Conservation (phyloP, 1,140 invertebrate genomes). For the Drosophila mauritiana region DNA sequence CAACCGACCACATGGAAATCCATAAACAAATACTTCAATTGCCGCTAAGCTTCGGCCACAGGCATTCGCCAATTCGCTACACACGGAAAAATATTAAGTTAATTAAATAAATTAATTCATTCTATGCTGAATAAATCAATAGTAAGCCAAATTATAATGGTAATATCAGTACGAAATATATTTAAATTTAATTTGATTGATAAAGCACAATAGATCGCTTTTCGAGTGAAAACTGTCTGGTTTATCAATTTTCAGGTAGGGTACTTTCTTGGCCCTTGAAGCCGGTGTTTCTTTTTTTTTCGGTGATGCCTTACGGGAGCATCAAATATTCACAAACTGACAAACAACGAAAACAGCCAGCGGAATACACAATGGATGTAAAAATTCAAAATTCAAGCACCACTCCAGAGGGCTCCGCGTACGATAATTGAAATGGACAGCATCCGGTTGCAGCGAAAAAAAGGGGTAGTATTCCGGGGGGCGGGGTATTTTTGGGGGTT, state of each 20-base stretch:
- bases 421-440: conserved; percentile 82
- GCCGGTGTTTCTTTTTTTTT: conserved; percentile 7
- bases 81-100: neutral
- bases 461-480: conserved; percentile 27
- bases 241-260: neutral
- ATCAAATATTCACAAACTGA: conserved; percentile 74
- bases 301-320: conserved; percentile 39
- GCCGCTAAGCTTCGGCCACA: conserved; percentile 32
- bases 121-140: too few relatives aligned
- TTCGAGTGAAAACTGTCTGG: neutral
- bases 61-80: conserved; percentile 19
- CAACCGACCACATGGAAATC: conserved; percentile 64
- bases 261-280: conserved; percentile 5
- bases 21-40: conserved; percentile 56
- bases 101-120: neutral
- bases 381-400: conserved; percentile 81
- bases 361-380: conserved; percentile 53
- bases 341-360: conserved; percentile 31
- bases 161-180: too few relatives aligned
- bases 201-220: neutral
- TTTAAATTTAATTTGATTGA: too few relatives aligned
- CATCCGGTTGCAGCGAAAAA: conserved; percentile 70
- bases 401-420: conserved; percentile 61
- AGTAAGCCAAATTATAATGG: too few relatives aligned
- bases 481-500: conserved; percentile 9